Evolutionary conservation across 2,797 vertebrate species (phyloP).

Genomic region (Propithecus perrieri): DNA sequence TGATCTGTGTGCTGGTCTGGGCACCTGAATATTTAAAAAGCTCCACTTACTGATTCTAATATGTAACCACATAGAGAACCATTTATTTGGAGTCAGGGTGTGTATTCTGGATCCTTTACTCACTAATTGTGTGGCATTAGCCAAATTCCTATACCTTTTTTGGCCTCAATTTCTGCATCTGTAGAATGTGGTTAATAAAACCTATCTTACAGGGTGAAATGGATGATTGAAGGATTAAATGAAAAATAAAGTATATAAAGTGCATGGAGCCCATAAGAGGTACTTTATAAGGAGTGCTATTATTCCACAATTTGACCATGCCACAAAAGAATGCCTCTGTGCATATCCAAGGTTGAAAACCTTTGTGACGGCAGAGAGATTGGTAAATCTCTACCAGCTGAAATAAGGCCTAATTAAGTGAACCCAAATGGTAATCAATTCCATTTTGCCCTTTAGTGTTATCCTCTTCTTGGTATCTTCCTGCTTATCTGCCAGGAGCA

Average conservation of each 20-base stretch:
- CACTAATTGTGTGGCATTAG: background rate
- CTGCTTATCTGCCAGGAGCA: constrained; percentile 2
- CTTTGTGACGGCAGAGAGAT: background rate
- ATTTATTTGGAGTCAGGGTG: background rate
- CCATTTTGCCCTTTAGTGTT: constrained; percentile 20
- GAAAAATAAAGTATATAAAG: background rate
- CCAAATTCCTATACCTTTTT: background rate
- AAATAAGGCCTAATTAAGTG: constrained; percentile 35
- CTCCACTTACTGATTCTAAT: background rate
- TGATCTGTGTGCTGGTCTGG: background rate
- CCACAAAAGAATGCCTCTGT: background rate
- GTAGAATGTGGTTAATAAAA: background rate
- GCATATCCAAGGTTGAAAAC: background rate
- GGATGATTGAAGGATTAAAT: background rate
- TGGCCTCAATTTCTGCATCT: background rate
- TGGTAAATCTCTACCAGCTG: background rate
- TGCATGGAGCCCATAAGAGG: background rate
- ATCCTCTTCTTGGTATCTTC: background rate
- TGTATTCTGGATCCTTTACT: background rate
- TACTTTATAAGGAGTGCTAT: background rate
- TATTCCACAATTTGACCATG: background rate
- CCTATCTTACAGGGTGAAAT: background rate
- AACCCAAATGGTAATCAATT: constrained; percentile 43
- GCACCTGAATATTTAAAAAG: constrained; percentile 14
- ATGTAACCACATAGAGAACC: background rate